Evolutionary conservation across 2,797 vertebrate species (phyloP).

Genomic region (Tachyglossus aculeatus): DNA sequence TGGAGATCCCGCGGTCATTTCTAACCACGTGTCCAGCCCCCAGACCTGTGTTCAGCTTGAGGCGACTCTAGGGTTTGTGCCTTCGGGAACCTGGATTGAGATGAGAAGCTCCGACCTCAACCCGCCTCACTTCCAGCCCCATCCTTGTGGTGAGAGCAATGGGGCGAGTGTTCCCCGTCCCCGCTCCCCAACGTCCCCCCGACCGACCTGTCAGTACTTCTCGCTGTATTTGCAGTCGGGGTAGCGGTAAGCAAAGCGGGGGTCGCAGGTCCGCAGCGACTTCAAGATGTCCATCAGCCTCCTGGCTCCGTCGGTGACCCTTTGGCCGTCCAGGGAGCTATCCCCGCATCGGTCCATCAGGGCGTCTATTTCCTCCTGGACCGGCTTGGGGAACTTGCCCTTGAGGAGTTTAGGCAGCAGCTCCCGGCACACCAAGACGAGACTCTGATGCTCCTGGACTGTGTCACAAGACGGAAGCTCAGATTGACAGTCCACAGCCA

Average conservation of each 20-base stretch:
- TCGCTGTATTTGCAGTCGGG: slow-evolving; percentile 83
- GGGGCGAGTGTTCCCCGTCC: no score
- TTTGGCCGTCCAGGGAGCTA: background rate
- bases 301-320: slow-evolving; percentile 36
- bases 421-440: slow-evolving; percentile 74
- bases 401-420: slow-evolving; percentile 74
- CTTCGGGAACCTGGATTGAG: no score
- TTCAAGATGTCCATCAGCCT: slow-evolving; percentile 71
- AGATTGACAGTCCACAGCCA: slow-evolving; percentile 71
- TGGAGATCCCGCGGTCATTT: no score
- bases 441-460: slow-evolving; percentile 73
- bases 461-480: slow-evolving; percentile 68
- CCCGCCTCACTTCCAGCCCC: no score
- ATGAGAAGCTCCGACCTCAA: no score
- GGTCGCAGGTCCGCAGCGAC: slow-evolving; percentile 73
- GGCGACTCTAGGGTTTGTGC: no score
- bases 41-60: no score
- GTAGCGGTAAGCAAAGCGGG: slow-evolving; percentile 80
- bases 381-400: slow-evolving; percentile 52
- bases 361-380: slow-evolving; percentile 67
- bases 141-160: no score
- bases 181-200: no score
- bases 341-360: slow-evolving; percentile 69
- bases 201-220: slow-evolving; percentile 43
- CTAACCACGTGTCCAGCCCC: no score